A percentile compares a stretch with the other conserved stretches of the same genome.
phyloP scores from a whole-genome alignment of 2,888 invertebrate species.

The Drosophila leonis region DNA sequence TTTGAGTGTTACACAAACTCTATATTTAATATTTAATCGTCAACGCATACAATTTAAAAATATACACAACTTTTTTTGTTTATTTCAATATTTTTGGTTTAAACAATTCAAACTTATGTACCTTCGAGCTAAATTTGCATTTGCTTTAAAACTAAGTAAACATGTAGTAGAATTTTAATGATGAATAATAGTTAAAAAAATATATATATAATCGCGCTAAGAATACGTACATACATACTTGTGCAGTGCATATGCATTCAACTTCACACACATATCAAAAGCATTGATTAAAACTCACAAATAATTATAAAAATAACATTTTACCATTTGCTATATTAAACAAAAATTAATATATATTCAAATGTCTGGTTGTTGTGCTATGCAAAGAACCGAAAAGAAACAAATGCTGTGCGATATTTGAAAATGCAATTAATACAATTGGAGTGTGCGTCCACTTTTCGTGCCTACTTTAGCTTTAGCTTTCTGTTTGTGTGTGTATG shows the following conservation, averaged over 20 bases:
- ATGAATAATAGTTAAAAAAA: constrained; percentile 57
- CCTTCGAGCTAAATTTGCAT: constrained; percentile 64
- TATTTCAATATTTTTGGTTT: constrained; percentile 78
- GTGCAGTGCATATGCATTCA: constrained; percentile 29
- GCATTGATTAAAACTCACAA: constrained; percentile 48
- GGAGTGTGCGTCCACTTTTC: constrained; percentile 55
- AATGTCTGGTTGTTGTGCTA: constrained; percentile 43
- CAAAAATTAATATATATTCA: constrained; percentile 19
- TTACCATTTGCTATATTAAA: constrained; percentile 55
- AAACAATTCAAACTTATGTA: constrained; percentile 77
- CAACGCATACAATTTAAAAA: constrained; percentile 67
- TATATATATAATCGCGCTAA: constrained; percentile 52
- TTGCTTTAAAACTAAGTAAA: constrained; percentile 74
- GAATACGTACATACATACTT: constrained; percentile 46
- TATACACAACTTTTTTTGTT: constrained; percentile 69
- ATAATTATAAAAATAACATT: constrained; percentile 57
- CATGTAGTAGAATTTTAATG: constrained; percentile 67
- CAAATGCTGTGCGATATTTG: constrained; percentile 57
- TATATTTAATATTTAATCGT: constrained; percentile 41
- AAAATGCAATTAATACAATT: constrained; percentile 74
- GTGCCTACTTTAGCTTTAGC: constrained; percentile 48
- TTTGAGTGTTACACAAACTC: constrained; percentile 38
- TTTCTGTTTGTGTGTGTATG: constrained; percentile 27
- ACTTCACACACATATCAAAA: constrained; percentile 54
- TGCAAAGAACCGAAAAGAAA: constrained; percentile 49